Conservation (phyloP, 30 jellyfish, hydroid and myxozoan species). For the Aurelia coerulea region DNA sequence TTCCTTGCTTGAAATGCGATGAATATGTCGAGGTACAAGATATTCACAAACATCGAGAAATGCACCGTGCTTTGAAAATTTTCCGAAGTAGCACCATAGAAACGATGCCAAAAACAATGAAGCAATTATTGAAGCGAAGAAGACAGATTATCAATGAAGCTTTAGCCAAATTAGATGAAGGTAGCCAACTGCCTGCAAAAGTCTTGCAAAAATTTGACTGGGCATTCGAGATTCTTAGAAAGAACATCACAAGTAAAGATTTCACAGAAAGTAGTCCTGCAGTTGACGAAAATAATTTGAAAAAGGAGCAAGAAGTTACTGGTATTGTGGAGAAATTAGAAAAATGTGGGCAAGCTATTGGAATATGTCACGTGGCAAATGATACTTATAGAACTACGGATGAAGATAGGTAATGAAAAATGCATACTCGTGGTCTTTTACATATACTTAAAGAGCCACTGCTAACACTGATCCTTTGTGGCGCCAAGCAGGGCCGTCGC, state of each 20-base stretch:
- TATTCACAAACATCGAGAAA: slow-evolving; percentile 55
- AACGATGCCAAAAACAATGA: slow-evolving; percentile 37
- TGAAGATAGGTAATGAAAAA: slow-evolving; percentile 53
- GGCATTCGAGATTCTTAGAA: slow-evolving; percentile 62
- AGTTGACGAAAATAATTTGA: not conserved
- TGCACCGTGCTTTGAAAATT: slow-evolving; percentile 55
- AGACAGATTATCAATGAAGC: slow-evolving; percentile 43
- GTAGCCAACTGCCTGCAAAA: slow-evolving; percentile 40
- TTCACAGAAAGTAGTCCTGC: not conserved
- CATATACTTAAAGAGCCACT: too few relatives aligned
- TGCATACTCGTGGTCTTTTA: too few relatives aligned
- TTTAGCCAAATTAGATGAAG: slow-evolving; percentile 25
- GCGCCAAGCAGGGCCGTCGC: too few relatives aligned
- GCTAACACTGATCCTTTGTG: too few relatives aligned
- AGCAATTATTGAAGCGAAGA: slow-evolving; percentile 63
- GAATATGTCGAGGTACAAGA: slow-evolving; percentile 36
- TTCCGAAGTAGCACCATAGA: slow-evolving; percentile 30
- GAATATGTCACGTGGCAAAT: slow-evolving; percentile 54
- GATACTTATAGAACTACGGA: slow-evolving; percentile 29
- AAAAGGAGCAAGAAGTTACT: not conserved
- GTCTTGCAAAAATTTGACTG: slow-evolving; percentile 56
- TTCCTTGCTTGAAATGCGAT: slow-evolving; percentile 65
- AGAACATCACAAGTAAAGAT: not conserved
- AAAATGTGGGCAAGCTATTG: slow-evolving; percentile 67
- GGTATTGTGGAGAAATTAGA: slow-evolving; percentile 12